Evolutionary conservation across 2,888 invertebrate species (phyloP).

Genomic region (Ypsolopha scabrella): DNA sequence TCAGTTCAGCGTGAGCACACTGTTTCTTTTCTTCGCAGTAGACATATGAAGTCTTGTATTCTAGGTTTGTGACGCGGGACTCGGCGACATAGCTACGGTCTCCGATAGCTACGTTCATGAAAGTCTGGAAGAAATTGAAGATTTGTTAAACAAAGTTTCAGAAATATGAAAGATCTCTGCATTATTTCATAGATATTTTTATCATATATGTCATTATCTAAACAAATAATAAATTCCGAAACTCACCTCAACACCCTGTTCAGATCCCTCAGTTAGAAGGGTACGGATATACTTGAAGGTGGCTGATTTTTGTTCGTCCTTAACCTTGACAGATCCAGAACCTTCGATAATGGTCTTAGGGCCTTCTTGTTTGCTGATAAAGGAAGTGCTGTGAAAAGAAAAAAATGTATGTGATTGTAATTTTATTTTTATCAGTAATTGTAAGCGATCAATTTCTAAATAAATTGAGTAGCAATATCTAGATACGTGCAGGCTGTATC

Average conservation of each 20-base stretch:
- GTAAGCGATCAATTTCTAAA: too few species aligned
- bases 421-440: too few species aligned
- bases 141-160: too few species aligned
- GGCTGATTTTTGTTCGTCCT: constrained; percentile 75
- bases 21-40: constrained; percentile 85
- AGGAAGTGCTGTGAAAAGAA: constrained; percentile 66
- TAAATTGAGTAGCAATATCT: too few species aligned
- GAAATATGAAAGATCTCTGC: too few species aligned
- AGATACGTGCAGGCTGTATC: too few species aligned
- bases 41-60: constrained; percentile 77
- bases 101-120: constrained; percentile 77
- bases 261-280: constrained; percentile 73
- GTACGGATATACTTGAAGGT: constrained; percentile 81
- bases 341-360: constrained; percentile 81
- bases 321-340: constrained; percentile 77
- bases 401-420: background rate
- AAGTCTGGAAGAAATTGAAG: constrained; percentile 41
- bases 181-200: too few species aligned
- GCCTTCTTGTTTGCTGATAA: constrained; percentile 77
- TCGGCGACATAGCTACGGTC: constrained; percentile 78
- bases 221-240: too few species aligned
- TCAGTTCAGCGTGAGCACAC: constrained; percentile 80
- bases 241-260: constrained; percentile 73
- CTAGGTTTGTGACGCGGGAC: constrained; percentile 78
- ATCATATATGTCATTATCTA: too few species aligned